Percentiles rank a stretch among this genome's conserved stretches.
These are phyloP conservation scores for Mormyrus proboscirostris DNA, from an alignment of 2,797 vertebrate genomes.

Conservation along the genomic window DNA sequence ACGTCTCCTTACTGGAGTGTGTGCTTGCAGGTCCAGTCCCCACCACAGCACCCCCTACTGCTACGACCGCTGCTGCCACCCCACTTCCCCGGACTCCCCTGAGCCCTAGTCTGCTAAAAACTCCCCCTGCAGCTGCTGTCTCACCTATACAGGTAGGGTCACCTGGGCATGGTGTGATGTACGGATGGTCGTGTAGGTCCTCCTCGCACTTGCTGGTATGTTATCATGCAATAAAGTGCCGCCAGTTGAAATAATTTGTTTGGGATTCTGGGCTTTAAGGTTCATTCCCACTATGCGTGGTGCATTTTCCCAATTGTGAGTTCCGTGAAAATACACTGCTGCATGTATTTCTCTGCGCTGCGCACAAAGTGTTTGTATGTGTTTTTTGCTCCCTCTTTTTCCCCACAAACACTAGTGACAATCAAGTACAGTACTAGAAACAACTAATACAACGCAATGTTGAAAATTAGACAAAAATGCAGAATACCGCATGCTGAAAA, in stretches of 20 bases:
- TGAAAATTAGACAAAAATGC: background rate
- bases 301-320: background rate
- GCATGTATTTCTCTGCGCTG: background rate
- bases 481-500: background rate
- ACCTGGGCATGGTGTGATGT: background rate
- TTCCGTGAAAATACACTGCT: background rate
- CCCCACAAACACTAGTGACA: background rate
- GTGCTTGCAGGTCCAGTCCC: conserved; percentile 48
- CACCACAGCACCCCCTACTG: conserved; percentile 45
- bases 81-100: conserved; percentile 84
- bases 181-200: background rate
- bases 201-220: background rate
- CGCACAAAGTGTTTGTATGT: background rate
- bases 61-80: conserved; percentile 56
- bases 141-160: conserved; percentile 85
- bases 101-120: conserved; percentile 94
- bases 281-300: background rate
- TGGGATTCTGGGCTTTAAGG: background rate
- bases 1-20: background rate
- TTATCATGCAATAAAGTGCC: background rate
- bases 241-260: background rate
- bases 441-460: background rate
- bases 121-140: conserved; percentile 86
- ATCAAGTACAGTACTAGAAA: background rate
- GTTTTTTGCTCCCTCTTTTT: background rate